Conservation (phyloP, 2,888 invertebrate genomes). For the Fragum fragum region DNA sequence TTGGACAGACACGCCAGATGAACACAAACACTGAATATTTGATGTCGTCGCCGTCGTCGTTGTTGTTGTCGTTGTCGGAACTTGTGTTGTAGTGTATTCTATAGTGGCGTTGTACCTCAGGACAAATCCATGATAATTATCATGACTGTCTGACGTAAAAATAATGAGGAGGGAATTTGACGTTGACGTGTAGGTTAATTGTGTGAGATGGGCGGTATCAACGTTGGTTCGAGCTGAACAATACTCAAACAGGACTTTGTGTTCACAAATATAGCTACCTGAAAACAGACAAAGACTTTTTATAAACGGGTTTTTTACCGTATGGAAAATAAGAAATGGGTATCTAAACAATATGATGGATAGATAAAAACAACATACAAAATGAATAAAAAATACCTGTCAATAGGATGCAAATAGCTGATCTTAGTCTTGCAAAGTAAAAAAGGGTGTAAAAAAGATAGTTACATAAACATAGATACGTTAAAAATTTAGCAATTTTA, state of each 20-base stretch:
- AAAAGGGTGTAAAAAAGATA: no score
- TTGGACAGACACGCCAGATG: background rate
- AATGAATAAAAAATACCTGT: no score
- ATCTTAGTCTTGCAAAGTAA: no score
- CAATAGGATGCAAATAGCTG: no score
- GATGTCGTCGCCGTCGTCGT: background rate
- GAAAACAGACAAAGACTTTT: no score
- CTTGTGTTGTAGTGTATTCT: slow-evolving; percentile 41
- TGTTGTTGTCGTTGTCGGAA: slow-evolving; percentile 19
- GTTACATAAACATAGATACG: no score
- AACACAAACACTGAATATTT: background rate
- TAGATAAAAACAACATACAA: no score
- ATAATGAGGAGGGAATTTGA: slow-evolving; percentile 44
- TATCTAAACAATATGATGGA: no score
- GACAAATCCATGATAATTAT: slow-evolving; percentile 55
- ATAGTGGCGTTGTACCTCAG: slow-evolving; percentile 53
- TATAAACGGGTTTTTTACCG: no score
- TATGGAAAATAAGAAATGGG: no score
- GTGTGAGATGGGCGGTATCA: slow-evolving; percentile 20
- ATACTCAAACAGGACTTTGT: slow-evolving; percentile 38
- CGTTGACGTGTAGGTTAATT: slow-evolving; percentile 42
- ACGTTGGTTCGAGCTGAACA: slow-evolving; percentile 48
- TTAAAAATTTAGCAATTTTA: no score
- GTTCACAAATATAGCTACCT: slow-evolving; percentile 58
- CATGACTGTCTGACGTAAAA: slow-evolving; percentile 47